Conservation (phyloP, 2,113 vertebrate species). For the Nansenia antarctica region DNA sequence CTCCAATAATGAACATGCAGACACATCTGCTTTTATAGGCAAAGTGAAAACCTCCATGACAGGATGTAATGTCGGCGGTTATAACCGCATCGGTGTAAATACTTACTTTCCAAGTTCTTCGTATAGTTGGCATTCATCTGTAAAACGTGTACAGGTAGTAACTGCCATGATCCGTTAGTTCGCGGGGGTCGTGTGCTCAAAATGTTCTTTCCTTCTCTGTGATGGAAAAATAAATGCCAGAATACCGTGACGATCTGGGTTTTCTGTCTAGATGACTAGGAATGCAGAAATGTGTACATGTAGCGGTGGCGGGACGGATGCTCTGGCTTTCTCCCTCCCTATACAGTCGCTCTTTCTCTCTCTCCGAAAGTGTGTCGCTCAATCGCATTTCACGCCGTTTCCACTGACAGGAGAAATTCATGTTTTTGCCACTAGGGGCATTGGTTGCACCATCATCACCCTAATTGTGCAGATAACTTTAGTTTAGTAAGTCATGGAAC, state of each 20-base stretch:
- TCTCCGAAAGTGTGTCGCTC: constrained; percentile 34
- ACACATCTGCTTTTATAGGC: constrained; percentile 27
- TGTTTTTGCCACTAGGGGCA: constrained; percentile 23
- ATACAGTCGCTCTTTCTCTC: constrained; percentile 34
- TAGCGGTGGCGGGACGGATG: too few species aligned
- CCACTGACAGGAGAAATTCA: constrained; percentile 13
- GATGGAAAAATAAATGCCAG: neutral
- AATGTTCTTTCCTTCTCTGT: constrained; percentile 20
- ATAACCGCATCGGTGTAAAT: neutral
- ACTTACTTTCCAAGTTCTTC: constrained; percentile 97
- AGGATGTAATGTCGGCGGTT: constrained; percentile 19
- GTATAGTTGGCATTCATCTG: constrained; percentile 93
- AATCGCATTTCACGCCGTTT: constrained; percentile 34
- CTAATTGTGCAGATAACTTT: too few species aligned
- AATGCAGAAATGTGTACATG: neutral
- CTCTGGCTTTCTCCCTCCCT: constrained; percentile 1
- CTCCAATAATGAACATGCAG: constrained; percentile 1
- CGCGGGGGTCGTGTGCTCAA: constrained; percentile 15
- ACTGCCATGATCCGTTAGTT: constrained; percentile 81
- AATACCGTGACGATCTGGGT: neutral
- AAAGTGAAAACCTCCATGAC: constrained; percentile 17
- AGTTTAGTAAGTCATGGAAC: too few species aligned
- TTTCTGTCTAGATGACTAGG: neutral
- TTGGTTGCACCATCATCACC: too few species aligned
- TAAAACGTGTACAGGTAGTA: constrained; percentile 91